Evolutionary conservation across 1,140 invertebrate genomes (phyloP).

Genomic region (Formica exsecta): DNA sequence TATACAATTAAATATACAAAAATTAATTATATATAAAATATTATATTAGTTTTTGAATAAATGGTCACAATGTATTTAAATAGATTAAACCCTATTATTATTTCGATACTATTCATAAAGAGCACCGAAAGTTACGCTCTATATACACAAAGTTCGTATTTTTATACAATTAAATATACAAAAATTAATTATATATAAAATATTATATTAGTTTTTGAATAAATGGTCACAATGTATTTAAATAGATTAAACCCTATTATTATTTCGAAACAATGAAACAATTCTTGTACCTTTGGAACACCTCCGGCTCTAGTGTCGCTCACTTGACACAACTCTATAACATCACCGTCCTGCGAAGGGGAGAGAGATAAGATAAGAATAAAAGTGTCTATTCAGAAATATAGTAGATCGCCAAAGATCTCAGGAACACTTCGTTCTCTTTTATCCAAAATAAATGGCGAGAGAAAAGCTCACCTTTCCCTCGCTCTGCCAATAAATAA

Average conservation of each 20-base stretch:
- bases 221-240: not conserved
- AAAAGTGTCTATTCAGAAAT: not conserved
- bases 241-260: not conserved
- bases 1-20: not conserved
- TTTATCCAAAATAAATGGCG: not conserved
- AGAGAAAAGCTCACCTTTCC: slow-evolving; percentile 90
- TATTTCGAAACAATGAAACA: not conserved
- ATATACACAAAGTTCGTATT: not conserved
- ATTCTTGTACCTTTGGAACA: slow-evolving; percentile 91
- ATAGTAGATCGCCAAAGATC: no score
- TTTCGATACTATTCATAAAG: not conserved
- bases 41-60: not conserved
- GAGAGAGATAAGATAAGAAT: slow-evolving; percentile 68
- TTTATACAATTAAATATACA: not conserved
- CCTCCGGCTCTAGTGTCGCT: slow-evolving; percentile 97
- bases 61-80: not conserved
- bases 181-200: no score
- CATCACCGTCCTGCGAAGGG: slow-evolving; percentile 95
- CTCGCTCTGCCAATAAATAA: slow-evolving; percentile 99
- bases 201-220: not conserved
- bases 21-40: no score
- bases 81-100: not conserved
- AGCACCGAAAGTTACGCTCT: no score
- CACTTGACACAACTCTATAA: slow-evolving; percentile 98
- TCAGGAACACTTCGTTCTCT: not conserved